Conservation (phyloP, 2,888 invertebrate species). For the Malacosoma neustria region DNA sequence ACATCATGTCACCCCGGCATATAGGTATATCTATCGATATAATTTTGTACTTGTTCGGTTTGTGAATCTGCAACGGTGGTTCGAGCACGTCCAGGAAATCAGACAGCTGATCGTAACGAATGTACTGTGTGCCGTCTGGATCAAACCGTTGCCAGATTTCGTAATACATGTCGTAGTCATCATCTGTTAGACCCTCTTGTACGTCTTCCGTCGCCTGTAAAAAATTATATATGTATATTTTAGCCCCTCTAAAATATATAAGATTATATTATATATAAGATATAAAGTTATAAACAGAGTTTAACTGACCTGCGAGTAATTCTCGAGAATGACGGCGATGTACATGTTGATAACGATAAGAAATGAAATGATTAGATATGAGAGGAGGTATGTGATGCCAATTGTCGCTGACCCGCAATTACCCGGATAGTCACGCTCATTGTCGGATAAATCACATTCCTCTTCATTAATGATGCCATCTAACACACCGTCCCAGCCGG, state of each 20-base stretch:
- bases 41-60: slow-evolving; percentile 99
- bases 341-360: slow-evolving; percentile 99
- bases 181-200: slow-evolving; percentile 96
- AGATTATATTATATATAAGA: background rate
- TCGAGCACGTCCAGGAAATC: slow-evolving; percentile 97
- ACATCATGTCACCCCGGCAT: slow-evolving; percentile 97
- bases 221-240: background rate
- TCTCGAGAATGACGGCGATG: slow-evolving; percentile 99
- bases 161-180: slow-evolving; percentile 99
- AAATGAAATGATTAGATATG: slow-evolving; percentile 98
- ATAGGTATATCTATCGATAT: slow-evolving; percentile 99
- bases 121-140: slow-evolving; percentile 98
- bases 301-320: slow-evolving; percentile 87
- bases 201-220: slow-evolving; percentile 94
- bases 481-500: slow-evolving; percentile 97
- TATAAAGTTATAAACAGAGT: too few species aligned
- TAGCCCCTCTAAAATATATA: background rate
- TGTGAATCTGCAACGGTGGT: slow-evolving; percentile 97
- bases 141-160: slow-evolving; percentile 99
- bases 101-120: slow-evolving; percentile 93
- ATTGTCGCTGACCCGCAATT: slow-evolving; percentile 96
- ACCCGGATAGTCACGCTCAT: slow-evolving; percentile 92
- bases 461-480: slow-evolving; percentile 97
- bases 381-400: slow-evolving; percentile 95
- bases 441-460: slow-evolving; percentile 90